Evolutionary conservation across 2,113 vertebrate species (phyloP), one percentile per base, ranked within the genome.

Genomic region (Grammatotria lemairii): DNA sequence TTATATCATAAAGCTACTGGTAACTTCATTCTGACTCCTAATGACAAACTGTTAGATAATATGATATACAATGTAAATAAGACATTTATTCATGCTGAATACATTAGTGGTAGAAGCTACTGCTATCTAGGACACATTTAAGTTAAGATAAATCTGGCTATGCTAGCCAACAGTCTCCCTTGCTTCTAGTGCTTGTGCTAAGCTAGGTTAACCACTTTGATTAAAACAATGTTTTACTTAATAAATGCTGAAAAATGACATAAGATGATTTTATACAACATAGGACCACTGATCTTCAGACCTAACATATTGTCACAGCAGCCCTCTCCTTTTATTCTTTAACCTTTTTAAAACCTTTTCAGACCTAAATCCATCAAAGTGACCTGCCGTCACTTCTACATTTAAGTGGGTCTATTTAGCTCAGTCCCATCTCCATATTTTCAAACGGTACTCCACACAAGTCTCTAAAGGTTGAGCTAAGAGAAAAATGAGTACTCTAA

Each of bases 101-200:
- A 49, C 45, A n/a, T 47, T 78, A 51, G 26, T 57, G 10, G 42
- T 31, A 60, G 55, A 58, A 53, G 35, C 11, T 38, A 60, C 0
- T 0, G 9, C 0, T 26, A 73, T 26, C 38, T 73, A 7, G 6
- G 1, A n/a, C 13, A 42, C 6, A 40, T 80, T 55, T 40, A 80
- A 26, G 53, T 55, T 40, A 80, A 26, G 53, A 81, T 80, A 75
- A 47, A 49, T 23, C 51, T 42, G 9, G n/a, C 38, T 68, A 38
- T 28, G 38, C 82, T 80, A 82, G 57, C 38, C 21, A 26, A 28
- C 40, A 9, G 7, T 9, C 26, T 21, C 2, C 19, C 0, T n/a
- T 55, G 33, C 63, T 68, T 40, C 63, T 21, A 68, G 19, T 16
- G 2, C 9, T 45, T 63, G 17, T 78, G 21, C 33, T 87, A 79